Percentiles rank a stretch among this genome's conserved stretches.
phyloP scores from a whole-genome alignment of 2,113 vertebrate genomes.

The Athene cunicularia region DNA sequence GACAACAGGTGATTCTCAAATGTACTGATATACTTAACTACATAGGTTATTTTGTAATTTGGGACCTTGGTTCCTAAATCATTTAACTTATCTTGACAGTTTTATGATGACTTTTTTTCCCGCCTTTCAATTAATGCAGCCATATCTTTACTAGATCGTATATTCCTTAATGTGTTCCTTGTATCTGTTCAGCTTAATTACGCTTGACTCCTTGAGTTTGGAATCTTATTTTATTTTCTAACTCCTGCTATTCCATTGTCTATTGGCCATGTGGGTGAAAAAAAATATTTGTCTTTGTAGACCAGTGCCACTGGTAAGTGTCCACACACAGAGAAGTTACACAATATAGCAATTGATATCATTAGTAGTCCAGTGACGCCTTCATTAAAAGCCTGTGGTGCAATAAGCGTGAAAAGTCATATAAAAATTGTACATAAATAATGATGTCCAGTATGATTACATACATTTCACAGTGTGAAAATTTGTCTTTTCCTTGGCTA shows the following conservation, averaged over 20 bases:
- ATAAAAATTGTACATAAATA: neutral
- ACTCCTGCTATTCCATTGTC: neutral
- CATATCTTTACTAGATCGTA: neutral
- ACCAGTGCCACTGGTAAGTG: neutral
- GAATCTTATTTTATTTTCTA: neutral
- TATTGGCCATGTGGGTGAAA: neutral
- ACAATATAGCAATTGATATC: accelerated
- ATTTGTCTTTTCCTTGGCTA: neutral
- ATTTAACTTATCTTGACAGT: neutral
- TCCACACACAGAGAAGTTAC: neutral
- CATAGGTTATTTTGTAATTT: neutral
- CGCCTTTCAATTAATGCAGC: neutral
- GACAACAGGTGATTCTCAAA: neutral
- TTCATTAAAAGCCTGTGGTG: neutral
- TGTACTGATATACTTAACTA: neutral
- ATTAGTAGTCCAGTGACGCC: neutral
- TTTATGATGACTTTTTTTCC: neutral
- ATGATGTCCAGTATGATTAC: neutral
- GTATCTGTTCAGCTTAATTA: neutral
- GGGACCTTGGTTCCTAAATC: neutral
- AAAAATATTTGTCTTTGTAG: neutral
- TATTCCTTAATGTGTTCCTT: neutral
- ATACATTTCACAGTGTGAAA: neutral
- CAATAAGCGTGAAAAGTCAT: neutral
- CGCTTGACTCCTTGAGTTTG: neutral